Evolutionary conservation across 2,113 vertebrate species (phyloP), one percentile per base, ranked within the genome.

Genomic region (Columba livia): DNA sequence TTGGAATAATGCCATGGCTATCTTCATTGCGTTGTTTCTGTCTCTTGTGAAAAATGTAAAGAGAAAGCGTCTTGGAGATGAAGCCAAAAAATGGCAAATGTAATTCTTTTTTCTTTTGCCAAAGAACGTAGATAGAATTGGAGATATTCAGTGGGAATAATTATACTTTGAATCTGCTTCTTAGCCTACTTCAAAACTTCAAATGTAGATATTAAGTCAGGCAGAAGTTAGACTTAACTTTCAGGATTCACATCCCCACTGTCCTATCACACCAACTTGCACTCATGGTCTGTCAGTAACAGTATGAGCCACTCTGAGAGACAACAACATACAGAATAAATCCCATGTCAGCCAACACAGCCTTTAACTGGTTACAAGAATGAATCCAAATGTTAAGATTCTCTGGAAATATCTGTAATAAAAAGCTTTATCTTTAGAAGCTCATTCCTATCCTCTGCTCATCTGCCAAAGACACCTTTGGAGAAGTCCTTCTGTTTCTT

Each of bases 281-380:
- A 9, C 13, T 91, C 15, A 0, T 31, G 29, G 18, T 65, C 17
- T 71, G 28, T 66, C 25, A 60, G 47, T 57, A 36, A 29, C 0
- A 2, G 13, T 6, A 7, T 79, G 54, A 78, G 12, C 54, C 19
- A 7, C 18, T 57, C 29, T 44, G 31, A 75, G 57, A 24, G n/a
- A 54, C 36, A 60, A 1, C n/a, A 40, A 20, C 32, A 36, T 54
- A 44, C 47, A 31, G n/a, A 66, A 34, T 34, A 44, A 81, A 40
- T 34, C 32, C 24, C 0, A 0, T 51, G 34, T 81, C 17, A 48
- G 34, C 24, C 23, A 48, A 11, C 23, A 32, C 0, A 6, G 47
- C n/a, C 31, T 69, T 57, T 36, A 50, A 14, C 31, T 58, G n/a
- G 15, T 14, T 56, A 10, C 17, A 15, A 14, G 62, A 80, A 85